These are phyloP conservation scores for Saturnia pavonia DNA, from an alignment of 2,888 invertebrate genomes.

Conservation along the genomic window DNA sequence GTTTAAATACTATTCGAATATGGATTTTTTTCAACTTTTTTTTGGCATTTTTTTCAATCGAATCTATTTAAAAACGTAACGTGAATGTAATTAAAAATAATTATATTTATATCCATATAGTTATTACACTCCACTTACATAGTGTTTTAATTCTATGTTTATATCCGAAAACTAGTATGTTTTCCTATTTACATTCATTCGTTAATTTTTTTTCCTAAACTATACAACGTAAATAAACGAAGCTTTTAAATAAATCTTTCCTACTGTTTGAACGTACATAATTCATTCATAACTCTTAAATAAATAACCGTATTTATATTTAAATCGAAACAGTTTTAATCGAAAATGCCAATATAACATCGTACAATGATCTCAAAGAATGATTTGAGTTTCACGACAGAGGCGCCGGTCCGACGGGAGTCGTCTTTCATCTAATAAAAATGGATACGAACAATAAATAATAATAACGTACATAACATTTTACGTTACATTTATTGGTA, in stretches of 20 bases:
- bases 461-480: neutral
- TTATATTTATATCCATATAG: too few relatives aligned
- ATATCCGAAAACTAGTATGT: too few relatives aligned
- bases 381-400: conserved; percentile 29
- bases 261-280: neutral
- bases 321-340: conserved; percentile 16
- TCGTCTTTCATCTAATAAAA: conserved; percentile 14
- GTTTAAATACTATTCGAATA: too few relatives aligned
- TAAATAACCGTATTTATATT: neutral
- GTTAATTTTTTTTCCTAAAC: too few relatives aligned
- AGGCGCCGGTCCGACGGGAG: conserved; percentile 40
- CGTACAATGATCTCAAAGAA: conserved; percentile 26
- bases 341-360: conserved; percentile 28
- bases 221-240: neutral
- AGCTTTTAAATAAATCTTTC: neutral
- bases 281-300: neutral
- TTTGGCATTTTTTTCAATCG: too few relatives aligned
- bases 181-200: neutral
- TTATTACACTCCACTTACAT: too few relatives aligned
- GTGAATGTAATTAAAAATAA: too few relatives aligned
- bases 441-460: neutral
- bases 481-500: neutral
- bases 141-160: too few relatives aligned
- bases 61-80: too few relatives aligned
- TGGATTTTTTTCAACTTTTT: too few relatives aligned